Percentiles rank a stretch among this genome's conserved stretches.
These are phyloP conservation scores for Microcebus ravelobensis DNA, from an alignment of 2,113 vertebrate genomes.

Conservation along the genomic window DNA sequence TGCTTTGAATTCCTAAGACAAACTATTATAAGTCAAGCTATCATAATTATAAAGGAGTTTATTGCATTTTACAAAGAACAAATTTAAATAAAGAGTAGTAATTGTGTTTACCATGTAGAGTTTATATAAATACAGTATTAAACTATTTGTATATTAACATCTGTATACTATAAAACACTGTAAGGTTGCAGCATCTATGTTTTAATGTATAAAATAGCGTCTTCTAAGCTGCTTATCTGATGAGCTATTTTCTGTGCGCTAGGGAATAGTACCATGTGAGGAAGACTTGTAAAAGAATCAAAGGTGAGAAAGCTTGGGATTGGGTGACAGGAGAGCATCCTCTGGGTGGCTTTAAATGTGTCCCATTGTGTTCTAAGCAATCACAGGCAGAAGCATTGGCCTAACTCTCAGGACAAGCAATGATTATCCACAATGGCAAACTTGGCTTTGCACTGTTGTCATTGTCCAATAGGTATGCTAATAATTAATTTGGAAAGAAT, in stretches of 20 bases:
- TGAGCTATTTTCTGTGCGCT: neutral
- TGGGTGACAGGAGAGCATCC: neutral
- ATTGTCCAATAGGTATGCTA: neutral
- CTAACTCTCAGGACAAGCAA: neutral
- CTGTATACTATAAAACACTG: neutral
- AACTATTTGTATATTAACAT: neutral
- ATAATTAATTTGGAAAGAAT: neutral
- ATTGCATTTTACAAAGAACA: conserved; percentile 44
- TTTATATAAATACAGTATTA: neutral
- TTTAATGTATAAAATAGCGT: conserved; percentile 6
- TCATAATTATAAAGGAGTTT: conserved; percentile 47
- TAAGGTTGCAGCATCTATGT: neutral
- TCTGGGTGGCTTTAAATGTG: too few species aligned
- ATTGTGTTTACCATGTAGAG: neutral
- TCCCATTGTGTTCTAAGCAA: neutral
- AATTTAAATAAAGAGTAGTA: conserved; percentile 59
- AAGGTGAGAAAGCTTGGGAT: neutral
- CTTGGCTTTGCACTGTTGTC: neutral
- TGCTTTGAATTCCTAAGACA: conserved; percentile 40
- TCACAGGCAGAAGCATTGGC: too few species aligned
- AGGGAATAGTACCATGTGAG: neutral
- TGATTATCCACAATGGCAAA: neutral
- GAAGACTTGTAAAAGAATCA: neutral
- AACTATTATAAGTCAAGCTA: conserved; percentile 51
- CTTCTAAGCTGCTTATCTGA: neutral